Evolutionary conservation across 2,888 invertebrate species (phyloP).

Genomic region (Sarcophaga rosellei): DNA sequence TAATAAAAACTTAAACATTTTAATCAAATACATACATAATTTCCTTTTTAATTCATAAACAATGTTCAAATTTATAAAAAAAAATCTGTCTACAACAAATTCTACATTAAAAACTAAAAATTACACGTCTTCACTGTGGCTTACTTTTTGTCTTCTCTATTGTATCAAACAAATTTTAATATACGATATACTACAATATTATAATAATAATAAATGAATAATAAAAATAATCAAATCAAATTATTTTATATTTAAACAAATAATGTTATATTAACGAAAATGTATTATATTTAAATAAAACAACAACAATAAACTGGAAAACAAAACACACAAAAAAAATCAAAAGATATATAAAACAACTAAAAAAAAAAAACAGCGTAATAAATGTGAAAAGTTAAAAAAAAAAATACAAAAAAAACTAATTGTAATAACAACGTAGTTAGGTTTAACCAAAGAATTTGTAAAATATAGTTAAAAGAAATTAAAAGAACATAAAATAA

Average conservation of each 20-base stretch:
- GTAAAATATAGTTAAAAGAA: conserved; percentile 23
- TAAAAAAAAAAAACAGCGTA: not conserved
- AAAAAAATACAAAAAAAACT: not conserved
- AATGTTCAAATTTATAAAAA: not conserved
- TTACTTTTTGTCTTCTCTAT: conserved; percentile 35
- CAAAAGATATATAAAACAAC: not conserved
- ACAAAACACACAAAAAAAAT: not conserved
- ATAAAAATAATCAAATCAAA: not conserved
- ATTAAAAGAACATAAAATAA: not conserved
- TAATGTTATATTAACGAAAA: conserved; percentile 3
- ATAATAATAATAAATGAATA: not conserved
- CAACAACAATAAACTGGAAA: not conserved
- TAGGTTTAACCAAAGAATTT: conserved; percentile 55
- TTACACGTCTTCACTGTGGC: conserved; percentile 38
- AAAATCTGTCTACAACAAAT: conserved; percentile 1
- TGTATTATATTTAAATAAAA: not conserved
- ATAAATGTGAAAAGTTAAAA: not conserved
- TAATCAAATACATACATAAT: not conserved
- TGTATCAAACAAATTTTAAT: conserved; percentile 1
- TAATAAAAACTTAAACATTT: not conserved
- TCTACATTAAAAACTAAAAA: conserved; percentile 12
- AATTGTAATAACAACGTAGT: conserved; percentile 31
- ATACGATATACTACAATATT: not conserved
- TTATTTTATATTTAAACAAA: conserved; percentile 7
- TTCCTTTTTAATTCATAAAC: too few relatives aligned